Conservation (phyloP, 2,888 invertebrate genomes). For the Pyrrhosoma nymphula region DNA sequence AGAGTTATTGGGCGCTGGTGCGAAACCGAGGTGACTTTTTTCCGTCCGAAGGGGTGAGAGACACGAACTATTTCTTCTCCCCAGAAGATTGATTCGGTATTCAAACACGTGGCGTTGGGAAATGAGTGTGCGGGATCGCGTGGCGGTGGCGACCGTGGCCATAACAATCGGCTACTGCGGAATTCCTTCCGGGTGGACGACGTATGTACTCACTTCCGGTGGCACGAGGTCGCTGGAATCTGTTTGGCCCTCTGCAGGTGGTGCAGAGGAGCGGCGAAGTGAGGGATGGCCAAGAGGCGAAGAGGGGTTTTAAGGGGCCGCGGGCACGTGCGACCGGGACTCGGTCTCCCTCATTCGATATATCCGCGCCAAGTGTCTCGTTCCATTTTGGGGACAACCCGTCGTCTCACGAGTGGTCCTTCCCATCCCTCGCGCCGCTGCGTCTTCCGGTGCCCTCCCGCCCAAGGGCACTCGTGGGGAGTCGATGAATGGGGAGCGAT, state of each 20-base stretch:
- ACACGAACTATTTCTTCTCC: no score
- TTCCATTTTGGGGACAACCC: neutral
- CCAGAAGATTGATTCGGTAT: no score
- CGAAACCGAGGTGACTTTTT: no score
- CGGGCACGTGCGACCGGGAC: neutral
- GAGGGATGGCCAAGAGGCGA: neutral
- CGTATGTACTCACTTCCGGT: slow-evolving; percentile 33
- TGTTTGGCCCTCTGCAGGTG: neutral
- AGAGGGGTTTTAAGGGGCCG: neutral
- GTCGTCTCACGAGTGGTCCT: neutral
- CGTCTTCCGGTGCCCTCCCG: neutral
- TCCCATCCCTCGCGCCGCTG: neutral
- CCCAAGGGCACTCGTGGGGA: neutral
- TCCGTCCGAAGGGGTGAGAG: no score
- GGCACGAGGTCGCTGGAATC: neutral
- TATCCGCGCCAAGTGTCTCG: neutral
- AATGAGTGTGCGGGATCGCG: neutral
- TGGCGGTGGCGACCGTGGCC: neutral
- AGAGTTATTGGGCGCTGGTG: no score
- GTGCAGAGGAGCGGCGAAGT: neutral
- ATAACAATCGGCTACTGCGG: neutral
- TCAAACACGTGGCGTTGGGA: neutral
- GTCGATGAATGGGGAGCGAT: neutral
- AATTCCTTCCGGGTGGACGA: neutral
- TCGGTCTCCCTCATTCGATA: neutral